Percentiles rank a stretch among this genome's conserved stretches.
Conservation (phyloP, 2,888 invertebrate genomes). For the Reticulitermes lucifugus region DNA sequence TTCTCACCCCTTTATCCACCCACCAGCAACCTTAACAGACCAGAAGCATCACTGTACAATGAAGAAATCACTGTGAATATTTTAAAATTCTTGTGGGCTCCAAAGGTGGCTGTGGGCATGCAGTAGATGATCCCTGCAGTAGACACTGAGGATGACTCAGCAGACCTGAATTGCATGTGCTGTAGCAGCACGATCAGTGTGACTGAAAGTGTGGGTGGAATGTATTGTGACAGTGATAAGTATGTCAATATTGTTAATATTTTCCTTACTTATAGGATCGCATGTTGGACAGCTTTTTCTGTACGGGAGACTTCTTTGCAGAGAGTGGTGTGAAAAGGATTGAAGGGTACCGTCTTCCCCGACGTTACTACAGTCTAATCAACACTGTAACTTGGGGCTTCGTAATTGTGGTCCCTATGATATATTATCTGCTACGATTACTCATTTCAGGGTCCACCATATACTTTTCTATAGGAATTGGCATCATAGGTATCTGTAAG, state of each 20-base stretch:
- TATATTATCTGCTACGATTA: slow-evolving; percentile 75
- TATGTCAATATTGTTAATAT: too few relatives aligned
- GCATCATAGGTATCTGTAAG: slow-evolving; percentile 83
- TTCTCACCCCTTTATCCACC: too few relatives aligned
- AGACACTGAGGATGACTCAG: too few relatives aligned
- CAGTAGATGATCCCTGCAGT: background rate
- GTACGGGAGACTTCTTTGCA: slow-evolving; percentile 83
- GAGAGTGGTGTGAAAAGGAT: slow-evolving; percentile 78
- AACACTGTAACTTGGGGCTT: slow-evolving; percentile 80
- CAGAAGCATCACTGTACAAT: too few relatives aligned
- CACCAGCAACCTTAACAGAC: too few relatives aligned
- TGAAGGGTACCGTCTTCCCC: slow-evolving; percentile 69
- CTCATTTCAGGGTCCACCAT: slow-evolving; percentile 79
- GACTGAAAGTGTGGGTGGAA: too few relatives aligned
- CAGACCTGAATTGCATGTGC: too few relatives aligned
- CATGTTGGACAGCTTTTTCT: slow-evolving; percentile 78
- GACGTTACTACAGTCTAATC: slow-evolving; percentile 75
- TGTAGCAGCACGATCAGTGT: too few relatives aligned
- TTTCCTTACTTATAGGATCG: slow-evolving; percentile 69
- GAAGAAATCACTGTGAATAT: too few relatives aligned
- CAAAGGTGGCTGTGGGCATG: too few relatives aligned
- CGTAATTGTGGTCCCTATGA: slow-evolving; percentile 76
- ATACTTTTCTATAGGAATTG: slow-evolving; percentile 76
- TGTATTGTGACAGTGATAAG: too few relatives aligned
- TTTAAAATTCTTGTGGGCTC: too few relatives aligned